Evolutionary conservation across 2,113 vertebrate genomes (phyloP), one percentile per base, ranked within the genome.

Genomic region (Acanthisitta chloris): DNA sequence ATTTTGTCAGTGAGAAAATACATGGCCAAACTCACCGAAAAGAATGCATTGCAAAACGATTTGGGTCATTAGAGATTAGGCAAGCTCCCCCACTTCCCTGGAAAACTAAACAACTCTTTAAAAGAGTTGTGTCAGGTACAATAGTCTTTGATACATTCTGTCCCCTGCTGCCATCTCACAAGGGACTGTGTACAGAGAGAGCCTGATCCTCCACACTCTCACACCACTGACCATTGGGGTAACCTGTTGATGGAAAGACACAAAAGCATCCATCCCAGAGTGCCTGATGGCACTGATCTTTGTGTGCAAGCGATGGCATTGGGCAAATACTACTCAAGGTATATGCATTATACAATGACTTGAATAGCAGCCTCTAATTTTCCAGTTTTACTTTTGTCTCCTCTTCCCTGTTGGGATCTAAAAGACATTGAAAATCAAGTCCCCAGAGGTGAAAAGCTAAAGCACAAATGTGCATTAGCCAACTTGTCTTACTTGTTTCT

Each of bases 11-110:
- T 17, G 78, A 94, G 62, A 46, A 86, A 55, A 81, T 70, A 43
- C 81, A 15, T 11, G 85, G 69, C 79, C 89, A 92, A 94, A 92
- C 52, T 91, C 25, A n/a, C 85, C 94, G 78, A 73, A 85, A 87
- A 87, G 67, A 61, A 48, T 0, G 8, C 14, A 36, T 45, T 38
- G 55, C 77, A 29, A 72, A 92, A 65, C 0, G 4, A 69, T 96
- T 92, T 81, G 43, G 72, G 89, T 95, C 31, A 5, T 91, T 95
- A 49, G 10, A 33, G 93, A 90, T 94, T 96, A 88, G 92, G 93
- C 89, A 88, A 77, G 79, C 61, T 96, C 96, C 92, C 92, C 85
- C 61, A 46, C 49, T 85, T 82, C 55, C 28, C 49, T 59, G 81
- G 17, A 64, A 91, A 93, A 65, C 49, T 28, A 66, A 95, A 52